Percentiles rank a stretch among this genome's conserved stretches.
phyloP scores from a whole-genome alignment of 2,797 vertebrate species.

The Thalassophryne amazonica region DNA sequence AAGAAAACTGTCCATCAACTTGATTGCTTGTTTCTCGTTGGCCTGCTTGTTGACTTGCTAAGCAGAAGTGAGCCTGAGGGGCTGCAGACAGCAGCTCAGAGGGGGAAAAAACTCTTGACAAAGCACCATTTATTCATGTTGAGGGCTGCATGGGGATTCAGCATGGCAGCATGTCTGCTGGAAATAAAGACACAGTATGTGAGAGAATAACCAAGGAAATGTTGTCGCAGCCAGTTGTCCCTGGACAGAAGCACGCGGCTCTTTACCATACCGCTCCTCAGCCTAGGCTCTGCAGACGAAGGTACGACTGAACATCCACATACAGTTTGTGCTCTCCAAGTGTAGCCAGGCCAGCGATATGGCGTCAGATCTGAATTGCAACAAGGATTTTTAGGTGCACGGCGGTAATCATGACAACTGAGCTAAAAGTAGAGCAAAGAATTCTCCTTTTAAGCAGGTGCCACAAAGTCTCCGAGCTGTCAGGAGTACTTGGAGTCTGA shows the following conservation, averaged over 20 bases:
- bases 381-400: not conserved
- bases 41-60: slow-evolving; percentile 36
- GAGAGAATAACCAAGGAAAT: slow-evolving; percentile 67
- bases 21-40: slow-evolving; percentile 26
- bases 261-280: slow-evolving; percentile 43
- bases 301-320: slow-evolving; percentile 8
- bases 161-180: slow-evolving; percentile 58
- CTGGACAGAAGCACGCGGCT: slow-evolving; percentile 59
- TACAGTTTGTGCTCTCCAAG: not conserved
- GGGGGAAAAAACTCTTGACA: slow-evolving; percentile 65
- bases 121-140: slow-evolving; percentile 76
- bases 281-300: slow-evolving; percentile 7
- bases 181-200: slow-evolving; percentile 76
- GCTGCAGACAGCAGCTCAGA: slow-evolving; percentile 66
- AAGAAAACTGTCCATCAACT: slow-evolving; percentile 48
- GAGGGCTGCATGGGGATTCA: slow-evolving; percentile 45
- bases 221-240: slow-evolving; percentile 62
- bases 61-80: slow-evolving; percentile 49
- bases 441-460: not conserved
- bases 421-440: not conserved
- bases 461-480: not conserved
- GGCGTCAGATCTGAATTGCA: not conserved
- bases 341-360: not conserved
- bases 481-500: slow-evolving; percentile 7
- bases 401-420: too few relatives aligned